These are phyloP conservation scores for Hylaeus volcanicus DNA, from an alignment of 1,140 invertebrate genomes.

Conservation along the genomic window DNA sequence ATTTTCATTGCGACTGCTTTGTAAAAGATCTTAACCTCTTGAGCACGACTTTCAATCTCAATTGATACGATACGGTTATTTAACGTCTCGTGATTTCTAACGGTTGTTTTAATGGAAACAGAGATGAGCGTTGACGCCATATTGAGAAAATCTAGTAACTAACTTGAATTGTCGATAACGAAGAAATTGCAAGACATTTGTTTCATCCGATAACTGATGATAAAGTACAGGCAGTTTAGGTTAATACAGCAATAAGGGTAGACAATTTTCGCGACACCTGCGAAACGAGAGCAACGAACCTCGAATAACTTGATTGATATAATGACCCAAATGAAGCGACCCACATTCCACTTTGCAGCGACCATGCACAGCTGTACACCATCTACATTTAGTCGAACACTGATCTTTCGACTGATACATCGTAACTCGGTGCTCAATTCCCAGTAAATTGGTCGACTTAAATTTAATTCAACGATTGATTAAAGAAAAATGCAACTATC, in stretches of 20 bases:
- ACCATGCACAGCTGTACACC: neutral
- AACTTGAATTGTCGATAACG: neutral
- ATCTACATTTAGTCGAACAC: neutral
- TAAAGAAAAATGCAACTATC: neutral
- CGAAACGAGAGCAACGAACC: constrained; percentile 28
- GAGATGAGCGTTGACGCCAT: no score
- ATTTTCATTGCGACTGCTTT: constrained; percentile 15
- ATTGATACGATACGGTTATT: no score
- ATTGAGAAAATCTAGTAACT: no score
- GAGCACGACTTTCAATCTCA: neutral
- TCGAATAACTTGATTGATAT: constrained; percentile 35
- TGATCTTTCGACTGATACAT: neutral
- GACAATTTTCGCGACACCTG: neutral
- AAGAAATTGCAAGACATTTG: neutral
- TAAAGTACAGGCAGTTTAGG: neutral
- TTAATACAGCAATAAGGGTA: neutral
- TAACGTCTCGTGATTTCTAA: no score
- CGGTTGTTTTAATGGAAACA: no score
- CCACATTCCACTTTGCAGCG: constrained; percentile 22
- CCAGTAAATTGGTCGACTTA: neutral
- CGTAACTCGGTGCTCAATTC: neutral
- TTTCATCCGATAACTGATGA: no score
- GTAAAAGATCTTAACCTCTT: no score
- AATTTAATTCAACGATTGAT: neutral
- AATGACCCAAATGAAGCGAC: constrained; percentile 41